Base-by-base conservation (phyloP, 2,888 invertebrate species). In the Limenitis camilla region DNA sequence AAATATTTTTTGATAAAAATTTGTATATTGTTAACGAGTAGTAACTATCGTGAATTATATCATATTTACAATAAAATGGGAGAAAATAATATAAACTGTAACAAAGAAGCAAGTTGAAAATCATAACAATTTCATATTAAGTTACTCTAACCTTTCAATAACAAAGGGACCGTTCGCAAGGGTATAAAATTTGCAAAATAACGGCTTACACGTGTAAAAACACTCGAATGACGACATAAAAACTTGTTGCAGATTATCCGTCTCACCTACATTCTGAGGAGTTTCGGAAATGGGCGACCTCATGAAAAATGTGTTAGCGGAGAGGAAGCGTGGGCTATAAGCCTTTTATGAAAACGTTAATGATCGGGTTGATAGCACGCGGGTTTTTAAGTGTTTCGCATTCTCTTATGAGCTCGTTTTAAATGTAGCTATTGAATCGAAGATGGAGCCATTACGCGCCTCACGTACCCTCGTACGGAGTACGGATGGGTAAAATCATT, bases 341-440 rank as follows among this genome's bases (percentile, higher is more conserved):
- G 79, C 81, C 79, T 76, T 82, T 81, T 81, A 82, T 81, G 79
- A 78, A 81, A 81, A 79, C 77, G 79, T 78, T 83, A 84, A 83
- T 81, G 83, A 81, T 71, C 69, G 66, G 61, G 72, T 69, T 75
- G 78, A 80, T 79, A 74, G 76, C 59, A 62, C 60, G 62, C 69
- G 71, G 69, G 69, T 68, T 73, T 72, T 76, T 73, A 62, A 65
- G 67, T 69, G 70, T 74, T 74, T 65, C 70, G 60, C 64, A 64
- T 71, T 72, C 69, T 67, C 70, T 69, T 64, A 61, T 58, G 66
- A 65, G 62, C 51, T 66, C 67, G 68, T 68, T 56, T 55, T 44
- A 39, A 52, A 59, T 61, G 56, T n/a, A n/a, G n/a, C n/a, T 61
- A 59, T 62, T 59, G 53, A 49, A 53, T 52, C 45, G 48, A 54